Conservation (phyloP, 1,140 invertebrate genomes). For the Cydia amplana region DNA sequence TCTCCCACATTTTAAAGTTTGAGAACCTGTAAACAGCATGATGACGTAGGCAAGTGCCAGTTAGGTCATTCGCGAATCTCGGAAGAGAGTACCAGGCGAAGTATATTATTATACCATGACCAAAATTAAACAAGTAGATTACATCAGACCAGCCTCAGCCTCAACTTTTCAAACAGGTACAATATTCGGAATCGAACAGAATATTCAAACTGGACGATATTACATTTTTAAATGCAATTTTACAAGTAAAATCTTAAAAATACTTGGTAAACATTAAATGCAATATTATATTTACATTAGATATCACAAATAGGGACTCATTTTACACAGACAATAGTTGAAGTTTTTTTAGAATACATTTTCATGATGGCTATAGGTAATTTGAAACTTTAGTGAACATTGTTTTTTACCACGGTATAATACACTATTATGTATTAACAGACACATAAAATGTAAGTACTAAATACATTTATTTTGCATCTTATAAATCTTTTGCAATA, state of each 20-base stretch:
- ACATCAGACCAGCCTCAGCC: constrained; percentile 86
- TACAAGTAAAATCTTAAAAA: constrained; percentile 19
- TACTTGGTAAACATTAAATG: constrained; percentile 24
- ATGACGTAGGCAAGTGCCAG: too few species aligned
- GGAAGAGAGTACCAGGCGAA: too few species aligned
- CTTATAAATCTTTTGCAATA: not conserved
- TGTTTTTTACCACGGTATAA: not conserved
- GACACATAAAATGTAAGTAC: not conserved
- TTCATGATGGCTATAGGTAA: too few species aligned
- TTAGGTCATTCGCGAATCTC: too few species aligned
- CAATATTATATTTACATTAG: constrained; percentile 22
- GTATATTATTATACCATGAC: too few species aligned
- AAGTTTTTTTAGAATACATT: not conserved
- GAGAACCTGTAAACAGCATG: too few species aligned
- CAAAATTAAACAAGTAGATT: constrained; percentile 5
- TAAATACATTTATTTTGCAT: constrained; percentile 2
- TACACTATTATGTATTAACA: not conserved
- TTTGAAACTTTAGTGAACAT: constrained; percentile 6
- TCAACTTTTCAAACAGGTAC: constrained; percentile 16
- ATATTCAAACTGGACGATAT: constrained; percentile 21
- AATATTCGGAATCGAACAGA: not conserved
- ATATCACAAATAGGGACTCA: constrained; percentile 27
- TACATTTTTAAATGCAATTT: constrained; percentile 28
- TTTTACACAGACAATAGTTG: not conserved
- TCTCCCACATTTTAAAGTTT: too few species aligned